These are phyloP conservation scores for Xylocampa areola DNA, from an alignment of 2,888 invertebrate species.

Conservation along the genomic window DNA sequence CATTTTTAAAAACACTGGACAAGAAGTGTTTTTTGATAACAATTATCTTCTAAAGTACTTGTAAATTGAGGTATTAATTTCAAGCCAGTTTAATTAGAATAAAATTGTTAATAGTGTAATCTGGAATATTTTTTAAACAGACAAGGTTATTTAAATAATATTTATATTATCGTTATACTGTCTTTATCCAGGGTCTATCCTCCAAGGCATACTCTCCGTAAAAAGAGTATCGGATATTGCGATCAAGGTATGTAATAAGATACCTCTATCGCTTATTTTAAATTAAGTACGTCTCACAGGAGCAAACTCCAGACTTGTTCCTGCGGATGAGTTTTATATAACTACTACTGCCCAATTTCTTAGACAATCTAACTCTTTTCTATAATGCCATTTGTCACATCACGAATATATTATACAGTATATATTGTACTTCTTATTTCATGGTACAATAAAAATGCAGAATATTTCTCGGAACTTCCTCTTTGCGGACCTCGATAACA, in stretches of 20 bases:
- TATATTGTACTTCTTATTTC: constrained; percentile 9
- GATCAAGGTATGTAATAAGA: constrained; percentile 2
- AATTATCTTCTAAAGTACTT: constrained; percentile 64
- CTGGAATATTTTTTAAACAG: constrained; percentile 13
- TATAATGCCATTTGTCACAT: neutral
- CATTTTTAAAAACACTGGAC: constrained; percentile 61
- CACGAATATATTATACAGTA: no score
- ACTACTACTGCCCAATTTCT: neutral
- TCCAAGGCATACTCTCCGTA: constrained; percentile 7
- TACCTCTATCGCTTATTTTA: constrained; percentile 8
- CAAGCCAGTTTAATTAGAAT: constrained; percentile 35
- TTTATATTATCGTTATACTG: constrained; percentile 8
- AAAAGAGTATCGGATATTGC: constrained; percentile 14
- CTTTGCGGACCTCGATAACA: constrained; percentile 24
- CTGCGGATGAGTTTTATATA: constrained; percentile 4
- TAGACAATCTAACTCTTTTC: constrained; percentile 16
- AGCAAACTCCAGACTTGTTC: neutral
- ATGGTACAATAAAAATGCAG: constrained; percentile 18
- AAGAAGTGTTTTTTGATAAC: constrained; percentile 61
- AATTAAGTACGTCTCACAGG: constrained; percentile 5
- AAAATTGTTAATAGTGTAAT: constrained; percentile 33
- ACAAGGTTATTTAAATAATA: constrained; percentile 14
- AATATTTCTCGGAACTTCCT: constrained; percentile 29
- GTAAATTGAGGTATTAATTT: constrained; percentile 42
- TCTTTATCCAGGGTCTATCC: constrained; percentile 3